Conservation (phyloP, 2,888 invertebrate species). For the Bombylius discolor region DNA sequence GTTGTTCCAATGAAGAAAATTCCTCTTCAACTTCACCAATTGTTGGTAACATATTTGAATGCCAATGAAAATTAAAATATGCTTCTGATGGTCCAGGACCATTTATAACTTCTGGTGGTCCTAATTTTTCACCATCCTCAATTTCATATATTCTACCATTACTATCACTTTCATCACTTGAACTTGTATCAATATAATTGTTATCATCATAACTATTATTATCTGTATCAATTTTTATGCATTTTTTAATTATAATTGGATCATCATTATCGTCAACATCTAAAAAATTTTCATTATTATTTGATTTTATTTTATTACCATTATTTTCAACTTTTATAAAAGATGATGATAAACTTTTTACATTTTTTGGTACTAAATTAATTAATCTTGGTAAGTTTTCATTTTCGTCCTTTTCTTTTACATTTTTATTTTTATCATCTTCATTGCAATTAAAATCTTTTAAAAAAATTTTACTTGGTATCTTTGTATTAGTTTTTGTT, state of each 20-base stretch:
- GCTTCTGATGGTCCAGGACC: slow-evolving; percentile 36
- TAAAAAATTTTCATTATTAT: neutral
- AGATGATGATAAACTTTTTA: neutral
- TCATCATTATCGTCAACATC: neutral
- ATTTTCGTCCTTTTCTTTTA: slow-evolving; percentile 21
- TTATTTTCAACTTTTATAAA: neutral
- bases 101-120: slow-evolving; percentile 34
- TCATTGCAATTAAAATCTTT: too few species aligned
- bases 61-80: slow-evolving; percentile 35
- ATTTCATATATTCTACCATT: slow-evolving; percentile 30
- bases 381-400: slow-evolving; percentile 51
- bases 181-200: slow-evolving; percentile 15
- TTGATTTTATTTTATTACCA: too few species aligned
- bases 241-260: slow-evolving; percentile 23
- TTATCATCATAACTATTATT: slow-evolving; percentile 11
- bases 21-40: slow-evolving; percentile 37
- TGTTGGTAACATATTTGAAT: slow-evolving; percentile 35
- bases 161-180: slow-evolving; percentile 26
- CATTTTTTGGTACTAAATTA: slow-evolving; percentile 55
- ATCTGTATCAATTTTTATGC: slow-evolving; percentile 24
- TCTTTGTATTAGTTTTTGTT: neutral
- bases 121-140: slow-evolving; percentile 35
- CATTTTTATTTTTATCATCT: neutral
- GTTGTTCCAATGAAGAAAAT: slow-evolving; percentile 31
- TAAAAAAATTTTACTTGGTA: neutral